Base-by-base conservation (phyloP, 2,888 invertebrate species). In the Latrodectus elegans region DNA sequence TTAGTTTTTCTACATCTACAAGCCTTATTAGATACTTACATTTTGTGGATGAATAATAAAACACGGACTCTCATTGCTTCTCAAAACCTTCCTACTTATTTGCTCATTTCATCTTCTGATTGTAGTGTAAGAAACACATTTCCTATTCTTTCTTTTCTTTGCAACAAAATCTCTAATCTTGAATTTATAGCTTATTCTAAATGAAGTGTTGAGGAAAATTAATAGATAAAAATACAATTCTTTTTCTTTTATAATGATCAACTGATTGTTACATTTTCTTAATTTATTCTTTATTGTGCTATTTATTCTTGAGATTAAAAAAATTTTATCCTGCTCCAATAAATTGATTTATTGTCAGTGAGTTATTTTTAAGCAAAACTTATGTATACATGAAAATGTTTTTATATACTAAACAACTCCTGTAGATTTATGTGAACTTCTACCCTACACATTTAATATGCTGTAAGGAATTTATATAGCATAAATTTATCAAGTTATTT, bases 51-150 rank as follows among this genome's bases (percentile, higher is more conserved):
- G 12, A 81, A 26, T 72, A 76, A 26, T 22, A 81, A 76, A 81
- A 76, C 76, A 9, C 75, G 86, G 64, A 64, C 86, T 67, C 64
- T 65, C n/a, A 60, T 81, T 4, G 74, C 80, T 15, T 81, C 80
- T 38, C 17, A 17, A n/a, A 80, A 80, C 53, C 64, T 86, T 8
- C n/a, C 81, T 51, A 72, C 81, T 11, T 81, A 72, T 64, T 72
- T 86, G 67, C 80, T 80, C 10, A 76, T 86, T 15, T 71, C 51
- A 55, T 74, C 60, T 22, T 86, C 81, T n/a, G 86, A 86, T 67
- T 86, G 86, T 53, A 64, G 17, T 22, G 86, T 86, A 86, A 81
- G 79, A 51, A 55, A 65, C 49, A 11, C 26, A 60, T 17, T 14
- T 49, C 4, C 11, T 49, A 22, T 72, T 8, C 17, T 60, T 60